Percentiles rank a stretch among this genome's conserved stretches.
Conservation (phyloP, 2,797 vertebrate species). For the Pelobates cultripes region DNA sequence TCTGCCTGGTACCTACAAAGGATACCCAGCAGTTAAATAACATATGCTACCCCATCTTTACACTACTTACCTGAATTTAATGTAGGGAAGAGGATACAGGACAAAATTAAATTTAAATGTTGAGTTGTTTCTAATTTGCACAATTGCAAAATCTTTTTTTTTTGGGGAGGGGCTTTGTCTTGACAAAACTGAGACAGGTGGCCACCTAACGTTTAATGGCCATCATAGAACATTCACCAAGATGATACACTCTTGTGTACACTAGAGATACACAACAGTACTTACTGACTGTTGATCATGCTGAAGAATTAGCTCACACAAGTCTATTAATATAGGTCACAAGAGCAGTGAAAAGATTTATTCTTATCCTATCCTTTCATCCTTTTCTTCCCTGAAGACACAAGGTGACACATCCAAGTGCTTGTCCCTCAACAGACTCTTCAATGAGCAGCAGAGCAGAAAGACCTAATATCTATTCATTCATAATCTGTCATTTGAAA, state of each 20-base stretch:
- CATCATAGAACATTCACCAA: neutral
- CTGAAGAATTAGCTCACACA: slow-evolving; percentile 5
- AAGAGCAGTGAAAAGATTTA: slow-evolving; percentile 58
- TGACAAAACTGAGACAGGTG: no score
- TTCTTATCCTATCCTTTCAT: slow-evolving; percentile 70
- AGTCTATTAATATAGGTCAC: neutral
- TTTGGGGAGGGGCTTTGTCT: no score
- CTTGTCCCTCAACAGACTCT: slow-evolving; percentile 79
- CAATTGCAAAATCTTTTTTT: no score
- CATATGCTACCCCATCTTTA: no score
- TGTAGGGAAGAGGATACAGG: no score
- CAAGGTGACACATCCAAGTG: slow-evolving; percentile 79
- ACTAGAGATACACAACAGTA: neutral
- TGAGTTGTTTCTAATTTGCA: no score
- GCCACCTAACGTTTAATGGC: no score
- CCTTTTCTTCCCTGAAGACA: slow-evolving; percentile 65
- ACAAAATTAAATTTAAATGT: no score
- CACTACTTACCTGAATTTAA: no score
- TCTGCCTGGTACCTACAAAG: no score
- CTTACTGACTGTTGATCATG: slow-evolving; percentile 14
- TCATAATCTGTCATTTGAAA: slow-evolving; percentile 87
- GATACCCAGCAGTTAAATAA: no score
- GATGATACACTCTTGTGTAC: neutral
- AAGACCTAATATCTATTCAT: slow-evolving; percentile 87
- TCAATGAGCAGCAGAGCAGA: slow-evolving; percentile 86